Evolutionary conservation across 2,113 vertebrate genomes (phyloP), one percentile per base, ranked within the genome.

Genomic region (Meriones unguiculatus): DNA sequence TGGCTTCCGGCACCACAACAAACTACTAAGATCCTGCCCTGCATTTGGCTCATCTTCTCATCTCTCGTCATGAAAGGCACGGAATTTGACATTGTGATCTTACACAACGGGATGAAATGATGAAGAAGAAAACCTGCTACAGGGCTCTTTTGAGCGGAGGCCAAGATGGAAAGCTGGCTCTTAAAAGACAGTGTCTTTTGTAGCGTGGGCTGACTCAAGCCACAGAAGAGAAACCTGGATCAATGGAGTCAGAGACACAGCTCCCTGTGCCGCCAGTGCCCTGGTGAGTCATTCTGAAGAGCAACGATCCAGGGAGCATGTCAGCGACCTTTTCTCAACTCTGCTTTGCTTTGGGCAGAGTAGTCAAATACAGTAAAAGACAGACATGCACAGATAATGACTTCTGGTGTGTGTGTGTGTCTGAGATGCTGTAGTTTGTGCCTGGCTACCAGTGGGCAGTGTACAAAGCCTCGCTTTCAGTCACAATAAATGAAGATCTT

Each of bases 341-440:
- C 77, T 67, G n/a, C 87, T 94, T 73, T 91, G n/a, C 93, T 94
- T 64, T 54, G 76, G 75, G n/a, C 24, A 89, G 86, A 87, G 52
- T 50, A 96, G 57, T 80, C 70, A 90, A 92, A 89, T 85, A n/a
- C 89, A 84, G 35, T 13, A 52, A 41, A 7, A 72, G 59, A 81
- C 73, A 89, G 17, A 72, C 0, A 2, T 17, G 35, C 41, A 75
- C 8, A 54, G 5, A 4, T 41, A 72, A 22, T n/a, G 13, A 12
- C 54, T 32, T 28, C 46, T 46, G 46, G 46, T 46, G 46, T 46
- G 46, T 46, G 46, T 46, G 46, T 46, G 46, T 82, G 67, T 73
- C 54, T 50, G 80, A 57, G 6, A 14, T 3, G 11, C 59, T 54
- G 38, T 32, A 46, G 82, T 57, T 9, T 46, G 54, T 13, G 18